Conservation (phyloP, 2,113 vertebrate species). For the Siphamia tubifer region DNA sequence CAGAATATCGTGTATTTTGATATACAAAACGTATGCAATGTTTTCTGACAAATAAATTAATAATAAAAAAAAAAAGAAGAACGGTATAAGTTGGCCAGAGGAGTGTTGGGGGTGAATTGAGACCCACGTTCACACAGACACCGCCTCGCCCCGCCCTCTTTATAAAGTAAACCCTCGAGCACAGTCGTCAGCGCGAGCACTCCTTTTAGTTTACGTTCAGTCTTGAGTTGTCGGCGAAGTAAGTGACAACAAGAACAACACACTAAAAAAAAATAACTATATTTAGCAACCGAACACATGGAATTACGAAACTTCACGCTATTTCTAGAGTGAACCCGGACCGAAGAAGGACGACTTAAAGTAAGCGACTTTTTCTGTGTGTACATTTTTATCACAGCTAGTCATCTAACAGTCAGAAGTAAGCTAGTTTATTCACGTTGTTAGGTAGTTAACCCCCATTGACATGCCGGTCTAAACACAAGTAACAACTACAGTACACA, state of each 20-base stretch:
- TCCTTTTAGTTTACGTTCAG: background rate
- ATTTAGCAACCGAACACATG: background rate
- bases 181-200: background rate
- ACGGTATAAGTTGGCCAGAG: too few relatives aligned
- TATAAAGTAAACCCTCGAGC: background rate
- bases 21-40: too few relatives aligned
- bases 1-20: too few relatives aligned
- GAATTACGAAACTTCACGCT: conserved; percentile 24
- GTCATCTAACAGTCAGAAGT: background rate
- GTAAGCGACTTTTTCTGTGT: conserved; percentile 1
- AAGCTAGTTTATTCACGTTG: background rate
- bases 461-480: too few relatives aligned
- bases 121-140: too few relatives aligned
- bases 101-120: too few relatives aligned
- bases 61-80: too few relatives aligned
- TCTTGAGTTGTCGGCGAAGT: background rate
- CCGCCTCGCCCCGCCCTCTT: conserved; percentile 4
- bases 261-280: background rate
- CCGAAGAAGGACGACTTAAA: background rate
- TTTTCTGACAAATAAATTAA: too few relatives aligned
- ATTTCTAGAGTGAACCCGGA: background rate
- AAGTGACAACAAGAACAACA: background rate
- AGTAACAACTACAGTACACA: too few relatives aligned
- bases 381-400: background rate
- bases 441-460: too few relatives aligned